These are phyloP conservation scores for Morus bassanus DNA, from an alignment of 2,797 vertebrate genomes.

Conservation along the genomic window DNA sequence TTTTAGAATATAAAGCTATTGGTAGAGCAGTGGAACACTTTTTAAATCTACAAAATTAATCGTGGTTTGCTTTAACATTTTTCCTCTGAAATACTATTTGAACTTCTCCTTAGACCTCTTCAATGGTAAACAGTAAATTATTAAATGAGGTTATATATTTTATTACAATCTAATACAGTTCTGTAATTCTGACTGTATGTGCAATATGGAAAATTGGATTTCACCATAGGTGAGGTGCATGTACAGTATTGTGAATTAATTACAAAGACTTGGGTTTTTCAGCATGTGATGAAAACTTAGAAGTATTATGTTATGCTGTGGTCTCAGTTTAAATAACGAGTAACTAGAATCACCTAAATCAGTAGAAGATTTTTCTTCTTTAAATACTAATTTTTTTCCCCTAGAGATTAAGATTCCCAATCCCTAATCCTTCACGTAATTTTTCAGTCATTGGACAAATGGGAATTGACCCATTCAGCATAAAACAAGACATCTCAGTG, in stretches of 20 bases:
- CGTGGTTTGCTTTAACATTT: neutral
- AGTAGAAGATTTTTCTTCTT: neutral
- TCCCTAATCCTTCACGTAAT: neutral
- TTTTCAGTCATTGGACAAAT: neutral
- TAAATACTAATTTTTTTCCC: neutral
- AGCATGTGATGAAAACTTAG: conserved; percentile 13
- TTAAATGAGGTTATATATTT: conserved; percentile 57
- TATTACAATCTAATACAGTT: conserved; percentile 62
- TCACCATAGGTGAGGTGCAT: conserved; percentile 36
- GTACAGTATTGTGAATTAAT: conserved; percentile 59
- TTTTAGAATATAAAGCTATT: neutral
- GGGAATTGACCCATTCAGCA: neutral
- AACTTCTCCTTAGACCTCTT: conserved; percentile 10
- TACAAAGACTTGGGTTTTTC: conserved; percentile 43
- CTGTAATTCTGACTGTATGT: conserved; percentile 46
- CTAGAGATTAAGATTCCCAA: neutral
- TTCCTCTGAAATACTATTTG: neutral
- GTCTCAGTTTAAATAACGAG: conserved; percentile 41
- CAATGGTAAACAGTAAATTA: conserved; percentile 50
- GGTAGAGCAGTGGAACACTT: neutral
- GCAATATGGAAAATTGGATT: conserved; percentile 58
- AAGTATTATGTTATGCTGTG: neutral
- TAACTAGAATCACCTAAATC: conserved; percentile 10
- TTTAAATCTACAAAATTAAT: neutral
- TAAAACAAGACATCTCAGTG: neutral